Percentiles rank a stretch among this genome's conserved stretches.
These are phyloP conservation scores for Pocillopora grandis DNA, from an alignment of 92 coral and sea anemone genomes.

Conservation along the genomic window DNA sequence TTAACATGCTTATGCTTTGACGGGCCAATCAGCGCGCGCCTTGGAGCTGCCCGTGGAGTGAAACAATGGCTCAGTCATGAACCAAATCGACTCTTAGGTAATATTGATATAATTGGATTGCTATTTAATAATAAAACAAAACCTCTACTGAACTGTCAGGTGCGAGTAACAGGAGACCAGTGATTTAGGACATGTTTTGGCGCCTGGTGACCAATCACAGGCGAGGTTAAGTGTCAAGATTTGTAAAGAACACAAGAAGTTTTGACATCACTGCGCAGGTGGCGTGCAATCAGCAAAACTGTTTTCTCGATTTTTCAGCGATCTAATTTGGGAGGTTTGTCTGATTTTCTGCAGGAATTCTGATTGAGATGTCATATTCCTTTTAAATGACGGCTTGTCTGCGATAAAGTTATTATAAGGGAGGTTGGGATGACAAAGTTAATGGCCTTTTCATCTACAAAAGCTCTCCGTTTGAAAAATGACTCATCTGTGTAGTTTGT, in stretches of 20 bases:
- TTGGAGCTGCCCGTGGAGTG: constrained; percentile 77
- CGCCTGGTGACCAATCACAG: constrained; percentile 65
- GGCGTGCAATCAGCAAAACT: constrained; percentile 12
- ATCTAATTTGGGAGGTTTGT: background rate
- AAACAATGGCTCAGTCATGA: constrained; percentile 96
- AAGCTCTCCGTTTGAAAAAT: constrained; percentile 35
- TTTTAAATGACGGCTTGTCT: background rate
- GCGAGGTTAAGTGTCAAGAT: constrained; percentile 18
- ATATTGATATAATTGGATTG: constrained; percentile 97
- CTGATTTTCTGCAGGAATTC: background rate
- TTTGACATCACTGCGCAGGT: constrained; percentile 39
- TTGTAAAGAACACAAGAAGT: constrained; percentile 19
- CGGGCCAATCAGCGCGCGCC: constrained; percentile 77
- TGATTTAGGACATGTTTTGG: constrained; percentile 56
- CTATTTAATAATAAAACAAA: constrained; percentile 96
- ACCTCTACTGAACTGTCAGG: constrained; percentile 67
- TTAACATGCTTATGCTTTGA: constrained; percentile 79
- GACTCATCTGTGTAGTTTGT: constrained; percentile 70
- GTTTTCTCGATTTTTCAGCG: constrained; percentile 12
- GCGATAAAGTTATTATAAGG: background rate
- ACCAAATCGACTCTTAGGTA: constrained; percentile 95
- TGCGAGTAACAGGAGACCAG: constrained; percentile 53
- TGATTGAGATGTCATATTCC: background rate
- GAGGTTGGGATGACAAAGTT: background rate
- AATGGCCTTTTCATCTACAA: background rate